Evolutionary conservation across 2,888 invertebrate genomes (phyloP).

Genomic region (Fragum whitleyi): DNA sequence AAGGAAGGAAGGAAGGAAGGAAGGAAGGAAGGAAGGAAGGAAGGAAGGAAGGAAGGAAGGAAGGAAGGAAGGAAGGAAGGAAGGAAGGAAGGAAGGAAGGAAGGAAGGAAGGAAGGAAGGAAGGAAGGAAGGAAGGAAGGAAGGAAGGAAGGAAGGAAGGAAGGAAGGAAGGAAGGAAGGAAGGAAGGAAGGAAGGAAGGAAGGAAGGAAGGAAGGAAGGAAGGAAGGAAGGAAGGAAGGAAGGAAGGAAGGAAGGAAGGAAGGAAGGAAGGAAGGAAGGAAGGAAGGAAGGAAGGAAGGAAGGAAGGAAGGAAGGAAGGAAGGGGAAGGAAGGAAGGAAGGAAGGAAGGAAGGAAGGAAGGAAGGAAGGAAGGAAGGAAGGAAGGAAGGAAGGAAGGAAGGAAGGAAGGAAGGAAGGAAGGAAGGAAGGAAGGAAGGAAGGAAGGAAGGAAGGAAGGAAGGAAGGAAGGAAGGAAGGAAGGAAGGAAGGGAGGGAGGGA

Average conservation of each 20-base stretch:
- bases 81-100: background rate
- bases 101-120: conserved; percentile 5
- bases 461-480: conserved; percentile 18
- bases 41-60: background rate
- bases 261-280: conserved; percentile 13
- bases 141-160: background rate
- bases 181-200: background rate
- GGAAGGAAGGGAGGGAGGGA: conserved; percentile 14
- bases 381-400: conserved; percentile 20
- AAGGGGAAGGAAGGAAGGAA: conserved; percentile 19
- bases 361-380: conserved; percentile 16
- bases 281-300: conserved; percentile 19
- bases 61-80: background rate
- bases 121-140: background rate
- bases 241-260: conserved; percentile 21
- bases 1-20: conserved; percentile 12
- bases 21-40: background rate
- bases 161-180: background rate
- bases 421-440: conserved; percentile 12
- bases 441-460: conserved; percentile 21
- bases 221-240: conserved; percentile 9
- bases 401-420: conserved; percentile 17
- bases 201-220: background rate
- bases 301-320: conserved; percentile 18
- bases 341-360: conserved; percentile 17